These are phyloP conservation scores for Tipula unca DNA, from an alignment of 2,888 invertebrate genomes.

Conservation along the genomic window DNA sequence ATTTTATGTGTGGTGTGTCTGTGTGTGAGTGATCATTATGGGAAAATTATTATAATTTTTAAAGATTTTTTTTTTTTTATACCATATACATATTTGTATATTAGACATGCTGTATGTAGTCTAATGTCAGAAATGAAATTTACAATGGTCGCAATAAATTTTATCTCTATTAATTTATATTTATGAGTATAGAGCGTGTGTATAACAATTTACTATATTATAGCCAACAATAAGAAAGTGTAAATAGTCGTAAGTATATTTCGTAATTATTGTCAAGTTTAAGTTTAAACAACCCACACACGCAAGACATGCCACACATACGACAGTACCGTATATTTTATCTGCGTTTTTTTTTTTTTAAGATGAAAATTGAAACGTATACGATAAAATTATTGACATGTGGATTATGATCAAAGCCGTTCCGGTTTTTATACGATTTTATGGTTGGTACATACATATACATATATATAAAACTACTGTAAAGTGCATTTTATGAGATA, in stretches of 20 bases:
- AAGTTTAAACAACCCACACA: not conserved
- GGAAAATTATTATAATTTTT: not conserved
- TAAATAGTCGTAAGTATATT: not conserved
- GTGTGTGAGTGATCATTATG: not conserved
- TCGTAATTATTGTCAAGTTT: conserved; percentile 14
- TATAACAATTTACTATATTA: not conserved
- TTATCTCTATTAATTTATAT: not conserved
- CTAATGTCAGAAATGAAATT: not conserved
- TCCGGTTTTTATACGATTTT: not conserved
- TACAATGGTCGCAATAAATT: not conserved
- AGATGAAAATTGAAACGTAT: not conserved
- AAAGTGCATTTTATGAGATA: not conserved
- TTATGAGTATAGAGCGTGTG: not conserved
- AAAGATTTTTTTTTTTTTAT: not conserved
- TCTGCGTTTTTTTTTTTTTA: not conserved
- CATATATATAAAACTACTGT: not conserved
- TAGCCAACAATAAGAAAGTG: not conserved
- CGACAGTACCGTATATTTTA: not conserved
- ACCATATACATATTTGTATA: not conserved
- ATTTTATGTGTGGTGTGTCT: not conserved
- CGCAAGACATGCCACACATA: not conserved
- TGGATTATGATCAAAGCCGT: not conserved
- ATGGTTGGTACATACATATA: not conserved
- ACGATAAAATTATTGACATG: not conserved
- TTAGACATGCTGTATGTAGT: not conserved